A percentile compares a stretch with the other conserved stretches of the same genome.
These are phyloP conservation scores for Nesometra sesokonis DNA, from an alignment of 35 echinoderm and acorn worm species.

Conservation along the genomic window DNA sequence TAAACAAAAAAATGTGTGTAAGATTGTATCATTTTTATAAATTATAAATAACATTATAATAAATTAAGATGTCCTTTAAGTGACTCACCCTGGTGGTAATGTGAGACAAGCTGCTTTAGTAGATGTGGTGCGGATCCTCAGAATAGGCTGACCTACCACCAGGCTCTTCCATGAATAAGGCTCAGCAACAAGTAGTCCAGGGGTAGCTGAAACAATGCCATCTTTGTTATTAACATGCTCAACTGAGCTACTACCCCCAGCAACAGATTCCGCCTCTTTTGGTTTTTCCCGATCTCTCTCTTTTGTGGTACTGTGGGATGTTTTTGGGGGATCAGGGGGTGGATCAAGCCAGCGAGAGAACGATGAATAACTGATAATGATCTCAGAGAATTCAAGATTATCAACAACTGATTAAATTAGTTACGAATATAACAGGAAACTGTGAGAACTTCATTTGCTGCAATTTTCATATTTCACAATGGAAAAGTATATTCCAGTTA, in stretches of 20 bases:
- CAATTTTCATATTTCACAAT: background rate
- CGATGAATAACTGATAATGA: conserved; percentile 84
- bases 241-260: conserved; percentile 59
- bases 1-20: too few species aligned
- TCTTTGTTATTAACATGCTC: conserved; percentile 37
- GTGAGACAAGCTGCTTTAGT: conserved; percentile 86
- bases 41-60: too few species aligned
- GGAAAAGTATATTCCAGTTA: background rate
- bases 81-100: conserved; percentile 78
- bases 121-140: conserved; percentile 83
- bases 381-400: conserved; percentile 83
- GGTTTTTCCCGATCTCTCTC: conserved; percentile 56
- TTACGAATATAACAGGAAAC: too few species aligned
- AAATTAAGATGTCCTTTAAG: background rate
- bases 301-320: conserved; percentile 53
- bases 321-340: conserved; percentile 52
- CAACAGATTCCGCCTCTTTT: conserved; percentile 76
- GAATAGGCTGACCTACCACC: conserved; percentile 83
- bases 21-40: too few species aligned
- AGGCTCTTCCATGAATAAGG: conserved; percentile 99
- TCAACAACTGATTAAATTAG: conserved; percentile 53
- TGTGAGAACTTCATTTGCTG: conserved; percentile 19
- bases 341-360: conserved; percentile 92
- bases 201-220: conserved; percentile 4
- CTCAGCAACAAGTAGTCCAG: conserved; percentile 85